Percentiles rank a stretch among this genome's conserved stretches.
These are phyloP conservation scores for Drosophila asahinai DNA, from an alignment of 1,140 invertebrate genomes.

Conservation along the genomic window DNA sequence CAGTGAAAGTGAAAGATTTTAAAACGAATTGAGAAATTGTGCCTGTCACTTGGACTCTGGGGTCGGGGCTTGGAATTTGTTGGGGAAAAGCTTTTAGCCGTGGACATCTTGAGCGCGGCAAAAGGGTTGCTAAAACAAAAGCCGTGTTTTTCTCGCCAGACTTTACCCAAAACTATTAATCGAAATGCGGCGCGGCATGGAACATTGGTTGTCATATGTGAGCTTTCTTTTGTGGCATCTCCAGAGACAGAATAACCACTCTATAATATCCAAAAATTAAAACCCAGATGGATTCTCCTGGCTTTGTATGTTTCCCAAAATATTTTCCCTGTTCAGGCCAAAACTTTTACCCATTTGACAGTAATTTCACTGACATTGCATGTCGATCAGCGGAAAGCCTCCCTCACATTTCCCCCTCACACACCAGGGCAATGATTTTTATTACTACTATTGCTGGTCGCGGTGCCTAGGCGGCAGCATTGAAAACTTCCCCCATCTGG, in stretches of 20 bases:
- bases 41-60: conserved; percentile 20
- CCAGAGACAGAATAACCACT: too few relatives aligned
- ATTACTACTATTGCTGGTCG: conserved; percentile 39
- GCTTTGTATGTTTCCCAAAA: too few relatives aligned
- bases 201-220: conserved; percentile 9
- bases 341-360: conserved; percentile 68
- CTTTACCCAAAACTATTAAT: conserved; percentile 42
- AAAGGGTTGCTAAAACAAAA: conserved; percentile 71
- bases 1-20: conserved; percentile 58
- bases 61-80: conserved; percentile 20
- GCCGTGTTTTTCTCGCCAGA: conserved; percentile 55
- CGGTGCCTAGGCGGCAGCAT: neutral
- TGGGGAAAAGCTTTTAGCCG: conserved; percentile 71
- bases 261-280: too few relatives aligned
- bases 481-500: conserved; percentile 33
- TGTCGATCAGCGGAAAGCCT: conserved; percentile 51
- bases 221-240: conserved; percentile 47
- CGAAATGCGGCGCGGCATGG: neutral
- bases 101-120: conserved; percentile 43
- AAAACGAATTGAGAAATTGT: conserved; percentile 27
- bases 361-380: conserved; percentile 65
- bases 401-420: neutral
- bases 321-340: neutral
- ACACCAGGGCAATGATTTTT: conserved; percentile 60
- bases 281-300: too few relatives aligned